A percentile compares a stretch with the other conserved stretches of the same genome.
Evolutionary conservation across 2,888 invertebrate species (phyloP).

Genomic region (Bimastos eiseni): DNA sequence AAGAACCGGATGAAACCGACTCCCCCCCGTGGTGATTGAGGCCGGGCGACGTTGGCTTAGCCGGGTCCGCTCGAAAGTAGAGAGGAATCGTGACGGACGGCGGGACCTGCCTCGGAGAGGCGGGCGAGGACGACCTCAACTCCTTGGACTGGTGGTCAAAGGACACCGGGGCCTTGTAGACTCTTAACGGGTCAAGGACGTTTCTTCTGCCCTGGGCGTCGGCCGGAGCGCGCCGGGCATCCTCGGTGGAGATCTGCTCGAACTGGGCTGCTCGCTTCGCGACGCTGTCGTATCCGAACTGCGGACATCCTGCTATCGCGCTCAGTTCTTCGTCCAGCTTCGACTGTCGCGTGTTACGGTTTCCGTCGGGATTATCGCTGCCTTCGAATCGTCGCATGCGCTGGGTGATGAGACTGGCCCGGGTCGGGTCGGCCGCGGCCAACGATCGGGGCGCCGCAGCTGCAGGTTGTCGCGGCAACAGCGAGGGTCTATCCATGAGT

Average conservation of each 20-base stretch:
- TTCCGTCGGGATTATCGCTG: slow-evolving; percentile 32
- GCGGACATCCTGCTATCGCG: neutral
- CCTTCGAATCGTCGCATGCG: slow-evolving; percentile 41
- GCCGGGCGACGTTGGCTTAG: neutral
- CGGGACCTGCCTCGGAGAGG: slow-evolving; percentile 10
- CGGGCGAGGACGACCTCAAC: neutral
- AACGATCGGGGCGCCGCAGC: neutral
- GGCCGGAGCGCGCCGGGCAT: neutral
- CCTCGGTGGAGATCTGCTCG: slow-evolving; percentile 47
- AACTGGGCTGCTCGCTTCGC: slow-evolving; percentile 57
- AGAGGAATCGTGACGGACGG: neutral
- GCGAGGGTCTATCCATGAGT: neutral
- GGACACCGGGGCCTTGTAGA: neutral
- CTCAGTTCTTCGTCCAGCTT: neutral
- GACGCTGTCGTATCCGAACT: slow-evolving; percentile 50
- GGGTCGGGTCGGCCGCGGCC: slow-evolving; percentile 22
- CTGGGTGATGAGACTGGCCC: slow-evolving; percentile 40
- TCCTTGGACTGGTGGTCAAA: neutral
- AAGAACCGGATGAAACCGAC: neutral
- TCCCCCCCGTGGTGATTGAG: neutral
- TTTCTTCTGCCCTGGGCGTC: neutral
- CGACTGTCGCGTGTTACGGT: neutral
- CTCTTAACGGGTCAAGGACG: neutral
- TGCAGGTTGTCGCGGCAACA: too few relatives aligned
- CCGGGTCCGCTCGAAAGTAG: slow-evolving; percentile 4